Evolutionary conservation across 2,888 invertebrate species (phyloP), one percentile per base, ranked within the genome.

Genomic region (Lasioglossum leucozonium): DNA sequence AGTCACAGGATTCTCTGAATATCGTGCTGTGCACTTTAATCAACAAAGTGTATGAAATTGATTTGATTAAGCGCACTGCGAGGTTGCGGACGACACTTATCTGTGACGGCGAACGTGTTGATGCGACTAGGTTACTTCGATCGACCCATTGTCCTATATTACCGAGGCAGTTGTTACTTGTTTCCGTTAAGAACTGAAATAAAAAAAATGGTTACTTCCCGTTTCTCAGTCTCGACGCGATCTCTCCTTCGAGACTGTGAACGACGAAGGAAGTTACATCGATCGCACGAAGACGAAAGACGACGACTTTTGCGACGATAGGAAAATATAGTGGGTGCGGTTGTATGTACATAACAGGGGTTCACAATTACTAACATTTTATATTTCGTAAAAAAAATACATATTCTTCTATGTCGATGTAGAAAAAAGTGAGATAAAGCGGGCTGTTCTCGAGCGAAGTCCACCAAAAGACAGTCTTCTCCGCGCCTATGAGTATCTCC

Each of bases 391-490:
- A 88, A 93, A 93, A 93, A 93, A 93, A 92, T 92, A 92, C 91
- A 86, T 95, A 95, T 86, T 90, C 86, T 91, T 90, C 90, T 94
- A 93, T 95, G 93, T 95, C 94, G 95, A 94, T 95, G 37, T 37
- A 95, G 94, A 95, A 95, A 95, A 94, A 84, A 44, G 55, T 86
- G 87, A 88, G 81, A 95, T 94, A 85, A 85, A 95, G 95, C 94
- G 94, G 96, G 94, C 96, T 96, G 6, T 96, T 37, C 85, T 85
- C 89, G 87, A 88, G 83, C 81, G 85, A 79, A 82, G 82, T 81
- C 81, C 88, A 67, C 81, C 79, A 58, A 72, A 65, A 18, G 79
- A 62, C 51, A 30, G 73, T 16, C 55, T 75, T 16, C 55, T 75
- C 67, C 73, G 22, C 67, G 42, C n/a, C 37, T 37, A 74, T 34